These are phyloP conservation scores for Colinus virginianus DNA, from an alignment of 2,113 vertebrate species.

Conservation along the genomic window DNA sequence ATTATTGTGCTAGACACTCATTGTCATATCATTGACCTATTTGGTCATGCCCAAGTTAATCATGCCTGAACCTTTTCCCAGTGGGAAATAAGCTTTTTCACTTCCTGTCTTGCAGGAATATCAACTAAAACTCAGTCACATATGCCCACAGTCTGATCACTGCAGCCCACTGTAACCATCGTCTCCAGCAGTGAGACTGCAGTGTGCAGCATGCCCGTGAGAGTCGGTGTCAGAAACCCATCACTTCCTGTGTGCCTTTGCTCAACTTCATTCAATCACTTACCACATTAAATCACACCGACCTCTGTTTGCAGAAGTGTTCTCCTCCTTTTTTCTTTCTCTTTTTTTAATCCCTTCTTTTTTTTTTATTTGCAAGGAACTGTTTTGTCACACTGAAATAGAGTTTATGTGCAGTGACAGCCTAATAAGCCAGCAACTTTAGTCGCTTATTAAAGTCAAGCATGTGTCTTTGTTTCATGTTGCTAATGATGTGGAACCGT, in stretches of 20 bases:
- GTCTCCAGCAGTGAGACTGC: constrained; percentile 68
- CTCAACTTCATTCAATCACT: constrained; percentile 65
- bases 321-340: background rate
- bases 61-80: constrained; percentile 85
- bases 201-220: constrained; percentile 59
- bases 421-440: constrained; percentile 89
- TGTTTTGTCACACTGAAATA: constrained; percentile 82
- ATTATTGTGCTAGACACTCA: constrained; percentile 83
- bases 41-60: constrained; percentile 87
- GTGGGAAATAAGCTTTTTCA: constrained; percentile 81
- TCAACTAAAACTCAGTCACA: constrained; percentile 83
- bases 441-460: constrained; percentile 92
- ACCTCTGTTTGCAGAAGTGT: constrained; percentile 54
- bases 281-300: constrained; percentile 73
- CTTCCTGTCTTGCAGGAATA: constrained; percentile 82
- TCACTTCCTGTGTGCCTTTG: constrained; percentile 62
- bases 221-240: constrained; percentile 76
- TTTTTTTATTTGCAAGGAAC: constrained; percentile 64
- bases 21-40: constrained; percentile 86
- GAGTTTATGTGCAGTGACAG: constrained; percentile 86
- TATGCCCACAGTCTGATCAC: constrained; percentile 71
- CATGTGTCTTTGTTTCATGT: constrained; percentile 92
- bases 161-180: constrained; percentile 61
- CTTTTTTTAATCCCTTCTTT: background rate
- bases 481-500: constrained; percentile 91